Evolutionary conservation across 2,888 invertebrate genomes (phyloP), one percentile per base, ranked within the genome.

Genomic region (Cremastobaeus sp.): DNA sequence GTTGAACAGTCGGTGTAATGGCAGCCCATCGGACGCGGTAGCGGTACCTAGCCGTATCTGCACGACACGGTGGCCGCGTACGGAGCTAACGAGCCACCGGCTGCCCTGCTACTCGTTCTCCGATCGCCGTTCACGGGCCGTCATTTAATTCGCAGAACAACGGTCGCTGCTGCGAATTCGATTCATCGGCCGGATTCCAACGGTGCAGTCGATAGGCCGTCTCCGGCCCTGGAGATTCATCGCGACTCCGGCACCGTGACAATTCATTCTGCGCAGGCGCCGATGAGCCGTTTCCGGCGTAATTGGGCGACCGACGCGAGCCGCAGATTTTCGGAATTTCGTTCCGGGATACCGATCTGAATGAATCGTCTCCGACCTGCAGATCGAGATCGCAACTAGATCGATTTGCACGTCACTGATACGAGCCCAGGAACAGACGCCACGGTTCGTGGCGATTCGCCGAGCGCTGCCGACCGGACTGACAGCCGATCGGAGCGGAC

Each of bases 401-500:
- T 81, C 80, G 78, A 81, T 81, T 80, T 78, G 77, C 81, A 76
- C 80, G 81, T 81, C 81, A 81, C 77, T 78, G 80, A 81, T 81
- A 78, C 74, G 77, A 77, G 80, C 79, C 80, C 79, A 70, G 59
- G 45, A 65, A 76, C 74, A 68, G 74, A 65, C 59, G 62, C 47
- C 37, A 48, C 69, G 45, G 60, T 74, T 64, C 52, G 43, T 57
- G 66, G 57, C 55, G 74, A 78, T 76, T 62, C 66, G 32, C 50
- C 41, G 47, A 43, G 69, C 68, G 59, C 45, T 64, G 68, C 71
- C 39, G 59, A 21, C 15, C 47, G 43, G 76, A 74, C 76, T 79
- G 78, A 81, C 81, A 79, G 77, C 72, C 47, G 78, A 78, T 79
- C 77, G 74, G 72, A 57, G 62, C 57, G 77, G 79, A 78, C 80